phyloP scores from a whole-genome alignment of 2,888 invertebrate species.

The Xestia ashworthii region DNA sequence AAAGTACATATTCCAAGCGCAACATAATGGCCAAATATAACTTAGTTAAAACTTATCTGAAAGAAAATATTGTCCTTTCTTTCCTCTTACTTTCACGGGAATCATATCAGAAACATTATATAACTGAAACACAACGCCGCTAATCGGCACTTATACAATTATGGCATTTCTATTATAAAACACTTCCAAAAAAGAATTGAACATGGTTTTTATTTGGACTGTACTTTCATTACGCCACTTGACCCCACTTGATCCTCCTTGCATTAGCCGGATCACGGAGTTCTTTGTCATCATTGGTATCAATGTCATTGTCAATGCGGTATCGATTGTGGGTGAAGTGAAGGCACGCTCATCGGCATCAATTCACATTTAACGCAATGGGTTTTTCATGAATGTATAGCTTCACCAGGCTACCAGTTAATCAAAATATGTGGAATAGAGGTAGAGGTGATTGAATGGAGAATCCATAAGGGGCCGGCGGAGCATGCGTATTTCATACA shows the following conservation, averaged over 20 bases:
- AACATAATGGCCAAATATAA: background rate
- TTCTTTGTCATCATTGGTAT: conserved; percentile 73
- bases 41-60: conserved; percentile 8
- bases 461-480: background rate
- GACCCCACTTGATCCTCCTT: conserved; percentile 70
- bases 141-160: background rate
- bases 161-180: background rate
- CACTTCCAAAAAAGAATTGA: background rate
- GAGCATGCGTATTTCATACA: no score
- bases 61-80: conserved; percentile 18
- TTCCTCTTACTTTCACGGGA: conserved; percentile 20
- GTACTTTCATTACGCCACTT: conserved; percentile 65
- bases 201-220: conserved; percentile 26
- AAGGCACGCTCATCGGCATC: conserved; percentile 49
- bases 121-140: conserved; percentile 7
- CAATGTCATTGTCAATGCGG: conserved; percentile 70
- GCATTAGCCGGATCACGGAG: conserved; percentile 68
- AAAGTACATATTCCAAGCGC: background rate
- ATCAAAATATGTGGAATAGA: conserved; percentile 11
- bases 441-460: conserved; percentile 8
- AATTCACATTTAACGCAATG: conserved; percentile 53
- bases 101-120: conserved; percentile 12
- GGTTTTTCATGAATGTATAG: conserved; percentile 49
- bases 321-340: conserved; percentile 59
- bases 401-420: background rate